Conservation (phyloP, 2,113 vertebrate genomes). For the Microtus richardsoni region DNA sequence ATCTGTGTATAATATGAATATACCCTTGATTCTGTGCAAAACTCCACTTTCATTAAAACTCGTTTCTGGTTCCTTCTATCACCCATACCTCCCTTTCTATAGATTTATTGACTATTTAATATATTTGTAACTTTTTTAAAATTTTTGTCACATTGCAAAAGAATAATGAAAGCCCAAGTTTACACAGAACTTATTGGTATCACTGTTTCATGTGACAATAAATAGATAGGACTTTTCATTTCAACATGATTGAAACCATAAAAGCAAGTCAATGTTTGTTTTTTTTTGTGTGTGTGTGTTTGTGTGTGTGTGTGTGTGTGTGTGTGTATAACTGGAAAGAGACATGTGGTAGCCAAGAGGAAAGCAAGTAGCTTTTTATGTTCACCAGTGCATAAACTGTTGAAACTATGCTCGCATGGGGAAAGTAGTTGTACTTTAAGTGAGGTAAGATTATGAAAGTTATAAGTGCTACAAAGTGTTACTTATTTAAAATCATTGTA, state of each 20-base stretch:
- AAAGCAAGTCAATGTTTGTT: neutral
- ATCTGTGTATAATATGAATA: neutral
- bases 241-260: neutral
- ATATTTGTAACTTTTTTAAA: constrained; percentile 38
- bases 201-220: constrained; percentile 16
- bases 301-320: neutral
- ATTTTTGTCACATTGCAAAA: constrained; percentile 43
- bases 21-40: neutral
- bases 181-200: constrained; percentile 65
- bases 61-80: neutral
- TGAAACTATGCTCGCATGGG: neutral
- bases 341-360: constrained; percentile 39
- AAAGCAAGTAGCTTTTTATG: neutral
- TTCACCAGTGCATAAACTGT: neutral
- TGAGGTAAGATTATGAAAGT: neutral
- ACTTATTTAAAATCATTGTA: neutral
- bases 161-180: neutral
- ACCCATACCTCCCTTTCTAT: neutral
- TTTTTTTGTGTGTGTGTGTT: neutral
- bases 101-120: neutral
- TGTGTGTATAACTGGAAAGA: neutral
- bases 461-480: neutral
- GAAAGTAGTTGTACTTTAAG: neutral
- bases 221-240: constrained; percentile 43
- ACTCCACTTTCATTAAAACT: neutral